phyloP scores from a whole-genome alignment of 2,888 invertebrate genomes.

The Dorcus hopei region DNA sequence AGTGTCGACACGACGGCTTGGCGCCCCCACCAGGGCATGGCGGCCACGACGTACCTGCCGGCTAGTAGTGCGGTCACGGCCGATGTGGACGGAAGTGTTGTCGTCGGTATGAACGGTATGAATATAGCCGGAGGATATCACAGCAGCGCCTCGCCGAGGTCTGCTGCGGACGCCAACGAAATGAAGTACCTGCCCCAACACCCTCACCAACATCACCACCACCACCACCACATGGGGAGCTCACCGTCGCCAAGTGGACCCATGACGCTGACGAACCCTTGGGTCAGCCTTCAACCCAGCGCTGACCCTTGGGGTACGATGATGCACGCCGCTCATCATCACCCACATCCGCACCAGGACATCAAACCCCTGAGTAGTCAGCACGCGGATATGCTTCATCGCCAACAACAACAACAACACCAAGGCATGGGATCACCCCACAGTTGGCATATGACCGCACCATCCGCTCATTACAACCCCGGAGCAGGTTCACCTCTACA shows the following conservation, averaged over 20 bases:
- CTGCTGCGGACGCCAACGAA: slow-evolving; percentile 83
- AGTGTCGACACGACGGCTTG: slow-evolving; percentile 50
- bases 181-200: slow-evolving; percentile 93
- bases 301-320: slow-evolving; percentile 77
- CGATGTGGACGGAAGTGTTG: slow-evolving; percentile 69
- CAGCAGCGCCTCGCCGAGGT: slow-evolving; percentile 78
- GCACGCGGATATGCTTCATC: slow-evolving; percentile 55
- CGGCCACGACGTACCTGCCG: slow-evolving; percentile 92
- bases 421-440: slow-evolving; percentile 67
- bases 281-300: slow-evolving; percentile 77
- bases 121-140: slow-evolving; percentile 76
- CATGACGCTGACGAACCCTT: slow-evolving; percentile 62
- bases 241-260: slow-evolving; percentile 66
- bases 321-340: slow-evolving; percentile 62
- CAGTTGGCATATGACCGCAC: slow-evolving; percentile 83
- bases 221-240: slow-evolving; percentile 61
- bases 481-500: slow-evolving; percentile 72
- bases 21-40: slow-evolving; percentile 74
- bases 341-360: slow-evolving; percentile 73
- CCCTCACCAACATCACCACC: slow-evolving; percentile 71
- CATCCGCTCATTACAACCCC: slow-evolving; percentile 80
- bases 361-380: slow-evolving; percentile 74
- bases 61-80: slow-evolving; percentile 68
- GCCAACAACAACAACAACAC: slow-evolving; percentile 43
- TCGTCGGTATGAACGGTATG: slow-evolving; percentile 58